Evolutionary conservation across 2,888 invertebrate genomes (phyloP).

Genomic region (Spilosoma lubricipeda): DNA sequence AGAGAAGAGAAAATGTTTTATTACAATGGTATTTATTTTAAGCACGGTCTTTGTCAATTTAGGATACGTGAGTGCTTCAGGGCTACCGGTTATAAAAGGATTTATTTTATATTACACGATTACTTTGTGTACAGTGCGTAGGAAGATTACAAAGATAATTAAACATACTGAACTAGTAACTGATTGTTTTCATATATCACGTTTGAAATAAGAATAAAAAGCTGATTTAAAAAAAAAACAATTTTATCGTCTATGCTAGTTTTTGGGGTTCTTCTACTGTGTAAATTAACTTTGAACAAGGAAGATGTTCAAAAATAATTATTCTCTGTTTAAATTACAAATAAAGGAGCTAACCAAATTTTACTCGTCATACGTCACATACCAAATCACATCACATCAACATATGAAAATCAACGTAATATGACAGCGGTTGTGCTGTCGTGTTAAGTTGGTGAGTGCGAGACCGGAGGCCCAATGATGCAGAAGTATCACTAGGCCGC

Average conservation of each 20-base stretch:
- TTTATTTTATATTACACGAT: background rate
- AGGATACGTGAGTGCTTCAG: slow-evolving; percentile 16
- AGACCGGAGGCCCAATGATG: too few species aligned
- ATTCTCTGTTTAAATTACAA: background rate
- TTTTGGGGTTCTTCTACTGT: background rate
- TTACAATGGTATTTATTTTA: slow-evolving; percentile 6
- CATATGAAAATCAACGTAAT: too few species aligned
- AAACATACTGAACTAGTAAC: background rate
- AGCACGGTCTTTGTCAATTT: background rate
- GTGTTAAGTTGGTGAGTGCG: too few species aligned
- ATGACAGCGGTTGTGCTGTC: too few species aligned
- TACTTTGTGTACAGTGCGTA: background rate
- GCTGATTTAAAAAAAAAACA: background rate
- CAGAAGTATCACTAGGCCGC: too few species aligned
- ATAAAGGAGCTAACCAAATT: background rate
- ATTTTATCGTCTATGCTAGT: background rate
- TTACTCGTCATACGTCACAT: background rate
- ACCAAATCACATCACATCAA: too few species aligned
- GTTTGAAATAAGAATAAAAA: background rate
- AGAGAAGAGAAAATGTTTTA: background rate
- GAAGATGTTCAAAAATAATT: background rate
- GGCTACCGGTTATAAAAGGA: slow-evolving; percentile 12
- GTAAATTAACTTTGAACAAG: background rate
- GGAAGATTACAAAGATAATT: background rate
- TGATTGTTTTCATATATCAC: background rate